Conservation (phyloP, 53 echinoderm and acorn worm genomes). For the Henricia sp. region DNA sequence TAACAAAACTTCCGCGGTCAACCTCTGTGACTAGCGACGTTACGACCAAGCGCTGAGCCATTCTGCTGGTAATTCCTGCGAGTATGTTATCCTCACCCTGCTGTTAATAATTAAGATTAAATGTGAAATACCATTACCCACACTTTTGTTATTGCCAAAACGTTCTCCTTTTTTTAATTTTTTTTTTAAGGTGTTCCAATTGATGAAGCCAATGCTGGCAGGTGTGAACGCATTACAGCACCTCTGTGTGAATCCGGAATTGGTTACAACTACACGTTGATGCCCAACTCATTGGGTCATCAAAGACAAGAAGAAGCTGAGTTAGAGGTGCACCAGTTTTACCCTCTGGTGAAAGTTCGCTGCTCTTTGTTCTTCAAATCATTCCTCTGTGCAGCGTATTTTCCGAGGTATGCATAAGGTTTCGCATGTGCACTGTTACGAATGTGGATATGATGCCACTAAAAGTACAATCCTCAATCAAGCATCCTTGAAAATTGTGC, state of each 20-base stretch:
- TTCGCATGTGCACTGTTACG: background rate
- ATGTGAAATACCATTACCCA: too few relatives aligned
- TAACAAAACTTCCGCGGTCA: too few relatives aligned
- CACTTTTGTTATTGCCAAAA: too few relatives aligned
- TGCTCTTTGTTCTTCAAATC: constrained; percentile 64
- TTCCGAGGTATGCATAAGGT: constrained; percentile 60
- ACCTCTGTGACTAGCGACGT: too few relatives aligned
- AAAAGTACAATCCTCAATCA: constrained; percentile 6
- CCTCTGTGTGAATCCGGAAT: constrained; percentile 28
- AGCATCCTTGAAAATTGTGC: background rate
- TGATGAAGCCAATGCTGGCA: too few relatives aligned
- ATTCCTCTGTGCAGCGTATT: constrained; percentile 56
- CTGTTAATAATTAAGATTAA: too few relatives aligned
- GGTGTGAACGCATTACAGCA: constrained; percentile 30
- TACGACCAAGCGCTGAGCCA: too few relatives aligned
- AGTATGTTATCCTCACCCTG: too few relatives aligned
- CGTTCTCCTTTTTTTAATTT: too few relatives aligned
- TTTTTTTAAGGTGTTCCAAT: too few relatives aligned
- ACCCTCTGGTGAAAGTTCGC: constrained; percentile 33
- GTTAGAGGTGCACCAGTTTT: background rate
- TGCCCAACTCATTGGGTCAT: constrained; percentile 22
- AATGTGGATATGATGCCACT: background rate
- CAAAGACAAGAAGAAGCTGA: background rate
- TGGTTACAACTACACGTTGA: constrained; percentile 8
- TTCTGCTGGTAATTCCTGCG: too few relatives aligned